phyloP scores from a whole-genome alignment of 1,140 invertebrate species.

The Macrosteles quadrilineatus region DNA sequence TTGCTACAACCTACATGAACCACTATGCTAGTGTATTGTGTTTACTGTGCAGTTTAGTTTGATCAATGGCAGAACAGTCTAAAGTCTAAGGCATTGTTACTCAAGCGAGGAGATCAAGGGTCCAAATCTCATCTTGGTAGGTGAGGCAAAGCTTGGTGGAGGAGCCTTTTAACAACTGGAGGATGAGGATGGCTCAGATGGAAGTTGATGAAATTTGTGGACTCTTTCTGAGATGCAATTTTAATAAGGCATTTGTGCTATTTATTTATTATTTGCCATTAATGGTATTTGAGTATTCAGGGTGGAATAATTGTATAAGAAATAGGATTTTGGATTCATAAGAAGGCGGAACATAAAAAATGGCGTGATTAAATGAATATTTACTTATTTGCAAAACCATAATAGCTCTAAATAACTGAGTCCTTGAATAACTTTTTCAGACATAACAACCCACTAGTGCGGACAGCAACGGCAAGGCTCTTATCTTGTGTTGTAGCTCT shows the following conservation, averaged over 20 bases:
- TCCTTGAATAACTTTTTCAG: conserved; percentile 6
- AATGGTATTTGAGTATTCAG: not conserved
- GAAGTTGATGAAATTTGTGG: too few species aligned
- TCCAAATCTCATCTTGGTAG: too few species aligned
- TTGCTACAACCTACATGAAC: not conserved
- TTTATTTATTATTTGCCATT: not conserved
- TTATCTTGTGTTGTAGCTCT: conserved; percentile 22
- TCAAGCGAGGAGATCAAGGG: too few species aligned
- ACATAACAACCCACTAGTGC: conserved; percentile 27
- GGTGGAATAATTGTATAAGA: not conserved
- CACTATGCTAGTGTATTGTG: not conserved
- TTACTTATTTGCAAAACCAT: not conserved
- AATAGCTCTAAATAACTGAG: not conserved
- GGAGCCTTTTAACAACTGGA: too few species aligned
- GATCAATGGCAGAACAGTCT: too few species aligned
- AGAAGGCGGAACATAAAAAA: not conserved
- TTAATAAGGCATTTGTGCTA: not conserved
- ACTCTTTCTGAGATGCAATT: not conserved
- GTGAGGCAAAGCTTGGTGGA: too few species aligned
- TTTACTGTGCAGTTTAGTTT: not conserved
- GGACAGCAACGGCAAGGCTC: conserved; percentile 19
- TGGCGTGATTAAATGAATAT: not conserved
- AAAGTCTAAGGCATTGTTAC: too few species aligned
- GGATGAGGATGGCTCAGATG: too few species aligned
- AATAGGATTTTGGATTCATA: not conserved